Percentiles rank a stretch among this genome's conserved stretches.
These are phyloP conservation scores for Florisuga fusca DNA, from an alignment of 2,797 vertebrate species.

Conservation along the genomic window DNA sequence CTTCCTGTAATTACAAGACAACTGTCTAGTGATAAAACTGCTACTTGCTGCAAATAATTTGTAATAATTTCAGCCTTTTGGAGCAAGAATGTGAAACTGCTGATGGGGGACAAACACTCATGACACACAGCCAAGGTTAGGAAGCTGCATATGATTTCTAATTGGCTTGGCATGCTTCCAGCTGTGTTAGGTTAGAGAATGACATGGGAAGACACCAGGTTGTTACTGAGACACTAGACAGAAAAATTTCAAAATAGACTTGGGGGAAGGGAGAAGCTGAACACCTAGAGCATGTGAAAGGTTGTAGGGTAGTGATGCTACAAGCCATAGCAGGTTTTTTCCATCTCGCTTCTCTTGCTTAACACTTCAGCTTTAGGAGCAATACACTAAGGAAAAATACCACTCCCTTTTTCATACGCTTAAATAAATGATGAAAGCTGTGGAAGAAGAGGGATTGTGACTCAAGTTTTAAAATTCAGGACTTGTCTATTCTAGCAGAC, in stretches of 20 bases:
- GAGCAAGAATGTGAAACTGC: not conserved
- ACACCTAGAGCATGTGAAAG: not conserved
- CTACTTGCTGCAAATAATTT: not conserved
- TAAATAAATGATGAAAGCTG: not conserved
- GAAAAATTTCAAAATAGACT: not conserved
- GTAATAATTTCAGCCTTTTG: not conserved
- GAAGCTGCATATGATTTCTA: not conserved
- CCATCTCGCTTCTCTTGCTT: not conserved
- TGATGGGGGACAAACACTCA: not conserved
- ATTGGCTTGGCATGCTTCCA: not conserved
- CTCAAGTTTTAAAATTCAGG: not conserved
- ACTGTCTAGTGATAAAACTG: not conserved
- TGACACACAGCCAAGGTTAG: not conserved
- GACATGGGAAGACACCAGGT: not conserved
- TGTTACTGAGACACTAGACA: not conserved
- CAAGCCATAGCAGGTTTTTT: not conserved
- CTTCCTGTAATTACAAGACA: not conserved
- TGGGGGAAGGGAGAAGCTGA: not conserved
- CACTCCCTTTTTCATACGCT: not conserved
- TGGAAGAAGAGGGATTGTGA: not conserved
- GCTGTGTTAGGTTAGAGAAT: not conserved
- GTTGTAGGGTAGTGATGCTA: not conserved
- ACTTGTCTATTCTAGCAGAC: not conserved
- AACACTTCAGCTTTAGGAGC: not conserved
- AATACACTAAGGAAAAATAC: not conserved